Conservation (phyloP, 2,113 vertebrate species). For the Neopipo cinnamomea region DNA sequence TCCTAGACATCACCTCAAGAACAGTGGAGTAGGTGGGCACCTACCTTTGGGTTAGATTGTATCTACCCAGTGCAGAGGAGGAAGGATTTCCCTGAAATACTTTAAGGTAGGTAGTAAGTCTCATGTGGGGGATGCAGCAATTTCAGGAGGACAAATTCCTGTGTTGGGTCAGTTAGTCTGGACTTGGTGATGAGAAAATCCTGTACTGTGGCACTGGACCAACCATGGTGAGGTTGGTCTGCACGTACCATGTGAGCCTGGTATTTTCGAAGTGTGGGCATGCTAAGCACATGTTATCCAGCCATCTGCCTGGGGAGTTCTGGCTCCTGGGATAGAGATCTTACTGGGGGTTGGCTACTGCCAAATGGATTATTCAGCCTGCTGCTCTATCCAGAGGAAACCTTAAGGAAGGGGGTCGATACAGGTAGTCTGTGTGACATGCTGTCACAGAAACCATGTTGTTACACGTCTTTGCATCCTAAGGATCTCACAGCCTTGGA, state of each 20-base stretch:
- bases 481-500: neutral
- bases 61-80: neutral
- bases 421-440: neutral
- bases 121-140: neutral
- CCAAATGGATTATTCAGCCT: neutral
- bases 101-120: neutral
- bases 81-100: neutral
- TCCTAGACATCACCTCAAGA: neutral
- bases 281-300: neutral
- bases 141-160: neutral
- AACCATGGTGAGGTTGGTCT: neutral
- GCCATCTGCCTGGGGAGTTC: neutral
- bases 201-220: neutral
- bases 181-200: neutral
- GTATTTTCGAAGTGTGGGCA: neutral
- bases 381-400: neutral
- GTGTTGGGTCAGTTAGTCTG: neutral
- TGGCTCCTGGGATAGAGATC: neutral
- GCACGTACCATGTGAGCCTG: neutral
- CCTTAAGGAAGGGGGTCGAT: neutral
- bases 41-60: neutral
- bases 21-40: neutral
- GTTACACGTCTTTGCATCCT: neutral
- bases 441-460: rapidly evolving
- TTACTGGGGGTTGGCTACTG: neutral